phyloP scores from a whole-genome alignment of 2,888 invertebrate genomes.

The Habroteleia sp. region DNA sequence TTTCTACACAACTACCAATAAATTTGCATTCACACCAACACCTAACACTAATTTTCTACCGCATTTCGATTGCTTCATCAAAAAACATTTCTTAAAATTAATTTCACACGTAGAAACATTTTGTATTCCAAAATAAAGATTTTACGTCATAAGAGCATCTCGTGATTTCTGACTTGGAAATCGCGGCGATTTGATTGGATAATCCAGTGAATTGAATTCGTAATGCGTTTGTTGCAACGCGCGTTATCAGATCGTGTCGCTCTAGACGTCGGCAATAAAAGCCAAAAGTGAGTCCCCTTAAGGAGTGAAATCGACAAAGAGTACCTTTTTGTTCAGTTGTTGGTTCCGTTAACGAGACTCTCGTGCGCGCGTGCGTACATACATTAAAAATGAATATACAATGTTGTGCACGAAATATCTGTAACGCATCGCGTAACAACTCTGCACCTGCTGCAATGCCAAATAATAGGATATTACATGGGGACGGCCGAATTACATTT shows the following conservation, averaged over 20 bases:
- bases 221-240: constrained; percentile 46
- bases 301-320: constrained; percentile 64
- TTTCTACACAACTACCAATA: too few species aligned
- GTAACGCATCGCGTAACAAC: constrained; percentile 64
- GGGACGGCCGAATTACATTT: constrained; percentile 49
- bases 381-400: constrained; percentile 62
- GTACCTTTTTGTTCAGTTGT: constrained; percentile 55
- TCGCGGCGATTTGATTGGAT: constrained; percentile 31
- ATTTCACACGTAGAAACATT: too few species aligned
- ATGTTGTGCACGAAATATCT: constrained; percentile 61
- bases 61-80: too few species aligned
- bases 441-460: constrained; percentile 57
- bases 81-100: too few species aligned
- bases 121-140: too few species aligned
- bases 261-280: constrained; percentile 53
- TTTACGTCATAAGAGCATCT: too few species aligned
- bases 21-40: too few species aligned
- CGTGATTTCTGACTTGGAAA: background rate
- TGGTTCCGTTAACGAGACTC: constrained; percentile 63
- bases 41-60: too few species aligned
- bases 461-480: constrained; percentile 64
- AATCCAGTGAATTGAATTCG: constrained; percentile 49
- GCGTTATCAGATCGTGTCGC: constrained; percentile 50
- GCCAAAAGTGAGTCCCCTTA: constrained; percentile 61
- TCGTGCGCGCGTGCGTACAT: constrained; percentile 49